Conservation (phyloP, 2,797 vertebrate genomes). For the Spinus olivaceus region DNA sequence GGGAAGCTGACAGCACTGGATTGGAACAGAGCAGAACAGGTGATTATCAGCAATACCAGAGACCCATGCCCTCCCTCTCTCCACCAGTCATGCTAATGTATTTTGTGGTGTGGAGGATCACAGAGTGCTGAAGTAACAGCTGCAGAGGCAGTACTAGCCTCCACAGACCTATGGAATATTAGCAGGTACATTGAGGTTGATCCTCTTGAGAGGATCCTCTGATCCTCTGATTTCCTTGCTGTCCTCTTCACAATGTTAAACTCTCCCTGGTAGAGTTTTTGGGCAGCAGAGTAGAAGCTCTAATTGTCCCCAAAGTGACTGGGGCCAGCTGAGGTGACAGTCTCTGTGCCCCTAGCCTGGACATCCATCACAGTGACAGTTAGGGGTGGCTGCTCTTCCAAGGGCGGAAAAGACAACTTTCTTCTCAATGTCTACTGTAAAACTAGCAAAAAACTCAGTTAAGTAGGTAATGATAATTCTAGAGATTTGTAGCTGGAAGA, state of each 20-base stretch:
- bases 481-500: neutral
- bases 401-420: neutral
- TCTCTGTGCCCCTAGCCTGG: neutral
- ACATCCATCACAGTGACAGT: neutral
- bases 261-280: neutral
- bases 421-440: neutral
- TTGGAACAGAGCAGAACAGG: neutral
- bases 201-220: neutral
- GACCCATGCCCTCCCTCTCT: neutral
- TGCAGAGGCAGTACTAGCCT: neutral
- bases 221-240: neutral
- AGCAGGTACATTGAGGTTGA: neutral
- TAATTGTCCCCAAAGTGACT: neutral
- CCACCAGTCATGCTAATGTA: neutral
- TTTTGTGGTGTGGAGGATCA: neutral
- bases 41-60: rapidly evolving
- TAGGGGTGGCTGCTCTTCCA: neutral
- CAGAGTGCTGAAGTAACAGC: neutral
- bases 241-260: neutral
- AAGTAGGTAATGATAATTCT: neutral
- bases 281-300: neutral
- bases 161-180: neutral
- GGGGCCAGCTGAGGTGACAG: neutral
- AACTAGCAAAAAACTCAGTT: neutral
- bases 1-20: neutral